Conservation (phyloP, 2,888 invertebrate species). For the Mythimna ferrago region DNA sequence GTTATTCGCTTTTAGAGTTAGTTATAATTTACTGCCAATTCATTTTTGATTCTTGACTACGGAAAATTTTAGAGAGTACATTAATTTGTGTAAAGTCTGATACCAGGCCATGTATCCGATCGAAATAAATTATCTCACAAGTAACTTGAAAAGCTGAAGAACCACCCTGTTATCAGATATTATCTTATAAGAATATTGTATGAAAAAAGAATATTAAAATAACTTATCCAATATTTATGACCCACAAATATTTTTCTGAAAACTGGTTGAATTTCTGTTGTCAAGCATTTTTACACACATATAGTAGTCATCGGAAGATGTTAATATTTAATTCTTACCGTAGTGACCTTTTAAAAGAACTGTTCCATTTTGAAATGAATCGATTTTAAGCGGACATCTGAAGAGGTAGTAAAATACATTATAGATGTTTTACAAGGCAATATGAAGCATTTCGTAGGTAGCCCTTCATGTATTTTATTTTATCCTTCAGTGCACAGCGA, state of each 20-base stretch:
- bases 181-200: conserved; percentile 9
- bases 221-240: conserved; percentile 5
- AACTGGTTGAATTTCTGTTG: conserved; percentile 3
- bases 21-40: not conserved
- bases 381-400: not conserved
- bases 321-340: not conserved
- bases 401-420: not conserved
- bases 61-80: not conserved
- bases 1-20: not conserved
- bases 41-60: not conserved
- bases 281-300: conserved; percentile 8
- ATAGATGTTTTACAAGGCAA: not conserved
- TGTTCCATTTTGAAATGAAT: conserved; percentile 6
- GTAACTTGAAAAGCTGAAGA: conserved; percentile 60
- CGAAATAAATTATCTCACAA: conserved; percentile 36
- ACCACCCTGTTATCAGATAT: conserved; percentile 11
- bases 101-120: conserved; percentile 42
- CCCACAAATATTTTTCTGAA: conserved; percentile 22
- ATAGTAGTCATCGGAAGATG: not conserved
- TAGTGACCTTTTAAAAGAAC: not conserved
- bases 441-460: not conserved
- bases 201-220: conserved; percentile 8
- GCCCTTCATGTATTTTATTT: not conserved
- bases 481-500: not conserved
- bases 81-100: not conserved